Percentiles rank a stretch among this genome's conserved stretches.
Conservation (phyloP, 2,113 vertebrate species). For the Calidris pygmaea region DNA sequence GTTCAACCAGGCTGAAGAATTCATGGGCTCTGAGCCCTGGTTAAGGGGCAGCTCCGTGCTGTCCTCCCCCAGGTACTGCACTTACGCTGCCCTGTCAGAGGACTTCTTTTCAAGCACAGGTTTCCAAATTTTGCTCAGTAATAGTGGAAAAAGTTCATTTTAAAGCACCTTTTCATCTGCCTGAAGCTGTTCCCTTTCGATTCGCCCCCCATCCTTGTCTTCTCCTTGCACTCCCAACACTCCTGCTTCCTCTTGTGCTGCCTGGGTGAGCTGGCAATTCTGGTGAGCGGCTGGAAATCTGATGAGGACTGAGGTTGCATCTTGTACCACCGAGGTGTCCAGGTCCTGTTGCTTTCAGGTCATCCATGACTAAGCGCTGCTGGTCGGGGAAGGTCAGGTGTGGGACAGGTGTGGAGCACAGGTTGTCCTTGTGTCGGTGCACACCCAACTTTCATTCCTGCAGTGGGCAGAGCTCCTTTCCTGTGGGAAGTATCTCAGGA, state of each 20-base stretch:
- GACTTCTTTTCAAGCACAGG: background rate
- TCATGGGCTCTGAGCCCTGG: background rate
- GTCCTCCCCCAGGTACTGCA: background rate
- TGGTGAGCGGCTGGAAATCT: background rate
- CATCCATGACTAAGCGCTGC: rapidly evolving
- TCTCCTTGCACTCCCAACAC: background rate
- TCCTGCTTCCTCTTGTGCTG: background rate
- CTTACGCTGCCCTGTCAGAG: background rate
- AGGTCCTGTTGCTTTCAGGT: background rate
- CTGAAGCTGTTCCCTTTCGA: background rate
- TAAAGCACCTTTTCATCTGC: background rate
- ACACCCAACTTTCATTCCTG: background rate
- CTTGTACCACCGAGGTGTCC: background rate
- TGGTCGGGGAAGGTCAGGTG: background rate
- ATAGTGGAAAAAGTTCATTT: background rate
- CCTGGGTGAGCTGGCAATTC: background rate
- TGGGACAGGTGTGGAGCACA: background rate
- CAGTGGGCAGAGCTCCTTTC: background rate
- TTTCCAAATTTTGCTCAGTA: background rate
- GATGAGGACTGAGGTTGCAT: background rate
- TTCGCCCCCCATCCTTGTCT: background rate
- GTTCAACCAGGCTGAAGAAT: background rate
- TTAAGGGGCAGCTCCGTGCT: background rate
- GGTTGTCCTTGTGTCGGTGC: background rate
- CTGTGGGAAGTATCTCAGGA: background rate